These are phyloP conservation scores for Romanogobio albipinnatus DNA, from an alignment of 2,113 vertebrate genomes.

Conservation along the genomic window DNA sequence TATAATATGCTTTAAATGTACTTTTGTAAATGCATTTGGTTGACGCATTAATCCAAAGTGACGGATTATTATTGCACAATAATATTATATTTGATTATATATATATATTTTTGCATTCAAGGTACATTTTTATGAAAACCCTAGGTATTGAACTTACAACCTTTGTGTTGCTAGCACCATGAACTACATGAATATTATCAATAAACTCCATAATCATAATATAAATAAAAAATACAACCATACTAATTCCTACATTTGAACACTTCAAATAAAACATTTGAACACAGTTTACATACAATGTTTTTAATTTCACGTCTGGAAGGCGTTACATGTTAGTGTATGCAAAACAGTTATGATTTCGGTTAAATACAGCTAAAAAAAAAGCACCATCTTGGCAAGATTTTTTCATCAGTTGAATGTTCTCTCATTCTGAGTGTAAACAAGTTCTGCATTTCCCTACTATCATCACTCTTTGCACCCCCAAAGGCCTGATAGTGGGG, in stretches of 20 bases:
- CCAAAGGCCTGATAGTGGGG: neutral
- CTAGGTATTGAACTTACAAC: too few relatives aligned
- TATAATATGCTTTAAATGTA: neutral
- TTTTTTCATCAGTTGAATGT: neutral
- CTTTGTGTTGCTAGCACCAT: too few relatives aligned
- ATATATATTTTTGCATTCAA: too few relatives aligned
- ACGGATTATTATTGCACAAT: too few relatives aligned
- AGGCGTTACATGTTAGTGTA: constrained; percentile 16
- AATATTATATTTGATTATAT: too few relatives aligned
- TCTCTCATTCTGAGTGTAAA: neutral
- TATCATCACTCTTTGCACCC: neutral
- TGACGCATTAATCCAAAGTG: neutral
- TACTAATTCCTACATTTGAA: neutral
- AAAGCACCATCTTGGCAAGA: neutral
- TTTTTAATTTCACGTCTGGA: neutral
- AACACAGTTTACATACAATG: neutral
- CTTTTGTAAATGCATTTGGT: neutral
- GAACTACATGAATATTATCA: neutral
- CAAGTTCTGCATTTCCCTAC: neutral
- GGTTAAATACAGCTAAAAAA: neutral
- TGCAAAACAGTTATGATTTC: neutral
- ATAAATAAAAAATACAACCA: neutral
- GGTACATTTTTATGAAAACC: too few relatives aligned
- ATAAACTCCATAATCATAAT: neutral
- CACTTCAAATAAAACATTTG: neutral